Percentiles rank a stretch among this genome's conserved stretches.
phyloP scores from a whole-genome alignment of 2,797 vertebrate genomes.

The Gobio occitaniae region DNA sequence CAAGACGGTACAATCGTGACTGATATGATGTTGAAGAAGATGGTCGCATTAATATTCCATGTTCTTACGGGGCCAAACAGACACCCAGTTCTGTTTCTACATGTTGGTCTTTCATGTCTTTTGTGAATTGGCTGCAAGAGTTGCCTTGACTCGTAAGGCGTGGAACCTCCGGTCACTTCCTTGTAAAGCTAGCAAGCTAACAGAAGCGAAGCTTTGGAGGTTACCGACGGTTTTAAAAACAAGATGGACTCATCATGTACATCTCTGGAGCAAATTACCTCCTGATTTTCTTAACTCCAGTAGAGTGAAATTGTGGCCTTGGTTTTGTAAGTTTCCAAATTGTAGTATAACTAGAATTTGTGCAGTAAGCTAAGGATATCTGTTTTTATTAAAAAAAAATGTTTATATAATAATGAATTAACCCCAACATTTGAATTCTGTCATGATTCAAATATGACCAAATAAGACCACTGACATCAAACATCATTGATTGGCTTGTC shows the following conservation, averaged over 20 bases:
- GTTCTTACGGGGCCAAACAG: constrained; percentile 34
- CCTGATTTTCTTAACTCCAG: not conserved
- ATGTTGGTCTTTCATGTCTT: constrained; percentile 32
- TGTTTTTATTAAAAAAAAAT: not conserved
- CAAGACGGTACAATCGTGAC: constrained; percentile 28
- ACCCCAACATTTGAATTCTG: not conserved
- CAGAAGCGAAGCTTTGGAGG: constrained; percentile 29
- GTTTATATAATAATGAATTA: not conserved
- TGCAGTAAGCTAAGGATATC: not conserved
- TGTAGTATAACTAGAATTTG: not conserved
- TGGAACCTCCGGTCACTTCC: not conserved
- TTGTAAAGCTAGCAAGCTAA: not conserved
- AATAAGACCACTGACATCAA: not conserved
- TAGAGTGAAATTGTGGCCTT: not conserved
- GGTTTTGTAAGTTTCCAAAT: constrained; percentile 8
- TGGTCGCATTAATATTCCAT: constrained; percentile 53
- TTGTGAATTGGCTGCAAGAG: constrained; percentile 19
- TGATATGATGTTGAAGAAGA: constrained; percentile 55
- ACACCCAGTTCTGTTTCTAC: not conserved
- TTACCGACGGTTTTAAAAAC: constrained; percentile 10
- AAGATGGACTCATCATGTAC: not conserved
- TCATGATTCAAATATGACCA: not conserved
- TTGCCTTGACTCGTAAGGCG: constrained; percentile 52
- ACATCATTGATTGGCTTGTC: not conserved
- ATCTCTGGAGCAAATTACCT: constrained; percentile 15